A percentile compares a stretch with the other conserved stretches of the same genome.
Evolutionary conservation across 2,888 invertebrate genomes (phyloP).

Genomic region (Labia minor): DNA sequence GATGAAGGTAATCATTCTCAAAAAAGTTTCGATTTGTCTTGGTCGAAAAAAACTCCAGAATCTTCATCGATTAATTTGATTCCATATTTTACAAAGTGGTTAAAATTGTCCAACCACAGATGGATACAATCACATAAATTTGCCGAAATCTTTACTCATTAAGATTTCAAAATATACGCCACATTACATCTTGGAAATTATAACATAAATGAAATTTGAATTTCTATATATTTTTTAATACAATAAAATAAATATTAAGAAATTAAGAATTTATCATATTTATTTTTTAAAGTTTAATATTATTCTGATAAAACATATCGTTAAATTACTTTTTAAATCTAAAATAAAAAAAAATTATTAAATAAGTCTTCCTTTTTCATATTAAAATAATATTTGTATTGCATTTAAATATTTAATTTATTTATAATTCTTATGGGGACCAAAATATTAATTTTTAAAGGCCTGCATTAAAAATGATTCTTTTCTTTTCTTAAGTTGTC

Average conservation of each 20-base stretch:
- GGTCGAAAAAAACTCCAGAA: background rate
- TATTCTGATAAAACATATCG: too few species aligned
- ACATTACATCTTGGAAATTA: background rate
- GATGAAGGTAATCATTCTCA: background rate
- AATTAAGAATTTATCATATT: too few species aligned
- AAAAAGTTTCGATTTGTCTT: background rate
- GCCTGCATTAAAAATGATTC: too few species aligned
- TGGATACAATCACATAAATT: background rate
- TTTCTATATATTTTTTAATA: background rate
- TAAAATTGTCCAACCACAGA: background rate
- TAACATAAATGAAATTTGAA: background rate
- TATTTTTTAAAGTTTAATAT: too few species aligned
- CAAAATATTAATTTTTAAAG: too few species aligned
- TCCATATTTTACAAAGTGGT: background rate
- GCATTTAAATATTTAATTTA: too few species aligned
- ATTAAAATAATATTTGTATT: too few species aligned
- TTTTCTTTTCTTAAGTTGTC: too few species aligned
- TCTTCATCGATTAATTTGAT: background rate
- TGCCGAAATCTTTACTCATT: background rate
- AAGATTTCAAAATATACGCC: background rate
- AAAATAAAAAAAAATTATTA: too few species aligned
- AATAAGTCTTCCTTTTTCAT: too few species aligned
- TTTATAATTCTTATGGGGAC: too few species aligned
- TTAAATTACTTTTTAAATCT: too few species aligned
- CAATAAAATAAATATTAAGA: background rate